phyloP scores from a whole-genome alignment of 2,113 vertebrate species.

The Scatophagus argus region DNA sequence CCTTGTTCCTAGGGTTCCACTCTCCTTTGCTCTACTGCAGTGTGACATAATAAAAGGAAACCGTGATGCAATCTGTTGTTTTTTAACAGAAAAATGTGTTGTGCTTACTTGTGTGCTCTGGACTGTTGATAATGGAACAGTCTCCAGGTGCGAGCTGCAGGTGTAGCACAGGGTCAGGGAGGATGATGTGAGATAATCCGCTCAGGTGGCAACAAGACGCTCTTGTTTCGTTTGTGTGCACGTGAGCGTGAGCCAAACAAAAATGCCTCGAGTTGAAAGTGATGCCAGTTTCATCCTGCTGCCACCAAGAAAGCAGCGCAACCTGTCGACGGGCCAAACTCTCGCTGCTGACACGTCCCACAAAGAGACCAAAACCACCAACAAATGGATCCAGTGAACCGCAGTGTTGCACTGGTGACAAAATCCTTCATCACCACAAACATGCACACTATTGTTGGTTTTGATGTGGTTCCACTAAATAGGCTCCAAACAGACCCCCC shows the following conservation, averaged over 20 bases:
- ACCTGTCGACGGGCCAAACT: no score
- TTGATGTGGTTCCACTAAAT: no score
- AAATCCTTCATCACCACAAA: no score
- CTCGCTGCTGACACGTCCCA: no score
- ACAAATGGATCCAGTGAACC: no score
- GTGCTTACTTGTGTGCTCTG: background rate
- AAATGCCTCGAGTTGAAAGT: no score
- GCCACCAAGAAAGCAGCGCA: no score
- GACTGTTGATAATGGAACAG: background rate
- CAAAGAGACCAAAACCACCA: background rate
- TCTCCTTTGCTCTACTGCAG: background rate
- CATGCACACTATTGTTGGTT: no score
- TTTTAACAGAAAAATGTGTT: background rate
- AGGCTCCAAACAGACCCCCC: no score
- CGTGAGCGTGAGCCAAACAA: background rate
- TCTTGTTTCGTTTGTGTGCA: background rate
- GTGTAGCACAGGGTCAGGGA: background rate
- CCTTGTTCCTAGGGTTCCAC: background rate
- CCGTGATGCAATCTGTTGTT: background rate
- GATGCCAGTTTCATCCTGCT: no score
- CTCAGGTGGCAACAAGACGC: conserved; percentile 21
- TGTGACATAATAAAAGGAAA: background rate
- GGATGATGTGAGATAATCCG: conserved; percentile 22
- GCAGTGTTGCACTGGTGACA: no score
- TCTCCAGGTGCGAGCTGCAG: conserved; percentile 16